Evolutionary conservation across 2,113 vertebrate species (phyloP).

Genomic region (Ursus arctos): DNA sequence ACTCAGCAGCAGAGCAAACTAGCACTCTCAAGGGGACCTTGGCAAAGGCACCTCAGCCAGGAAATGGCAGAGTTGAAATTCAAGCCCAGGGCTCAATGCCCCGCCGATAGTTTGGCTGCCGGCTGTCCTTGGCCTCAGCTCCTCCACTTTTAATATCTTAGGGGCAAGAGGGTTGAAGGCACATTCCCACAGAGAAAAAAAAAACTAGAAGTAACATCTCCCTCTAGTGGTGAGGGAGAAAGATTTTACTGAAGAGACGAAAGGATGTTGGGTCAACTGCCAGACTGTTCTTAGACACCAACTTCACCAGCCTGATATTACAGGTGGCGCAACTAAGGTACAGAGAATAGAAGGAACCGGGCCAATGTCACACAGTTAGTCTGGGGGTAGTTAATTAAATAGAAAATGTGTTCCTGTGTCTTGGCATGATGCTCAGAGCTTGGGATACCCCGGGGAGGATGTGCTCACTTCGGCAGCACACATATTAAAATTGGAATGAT

Average conservation of each 20-base stretch:
- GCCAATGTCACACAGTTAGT: not conserved
- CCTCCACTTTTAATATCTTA: not conserved
- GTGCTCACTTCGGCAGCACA: not conserved
- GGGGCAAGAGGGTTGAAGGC: not conserved
- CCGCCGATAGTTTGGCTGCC: not conserved
- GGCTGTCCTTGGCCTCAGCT: not conserved
- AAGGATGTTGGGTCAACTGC: not conserved
- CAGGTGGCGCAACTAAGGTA: not conserved
- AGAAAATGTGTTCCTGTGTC: not conserved
- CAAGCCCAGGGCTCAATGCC: not conserved
- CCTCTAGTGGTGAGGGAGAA: slow-evolving; percentile 39
- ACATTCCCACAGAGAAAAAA: not conserved
- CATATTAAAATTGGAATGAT: not conserved
- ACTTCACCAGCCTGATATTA: not conserved
- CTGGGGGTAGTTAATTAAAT: not conserved
- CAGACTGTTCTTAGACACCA: not conserved
- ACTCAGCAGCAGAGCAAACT: not conserved
- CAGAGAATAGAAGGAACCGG: not conserved
- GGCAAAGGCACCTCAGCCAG: not conserved
- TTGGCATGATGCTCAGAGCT: not conserved
- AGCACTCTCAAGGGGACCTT: not conserved
- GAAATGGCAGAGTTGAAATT: not conserved
- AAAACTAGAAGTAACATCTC: not conserved
- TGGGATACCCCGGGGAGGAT: not conserved
- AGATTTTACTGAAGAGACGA: not conserved